These are phyloP conservation scores for cattle (Bos taurus) DNA, from an alignment of 2,113 vertebrate species.

Conservation along the genomic window DNA sequence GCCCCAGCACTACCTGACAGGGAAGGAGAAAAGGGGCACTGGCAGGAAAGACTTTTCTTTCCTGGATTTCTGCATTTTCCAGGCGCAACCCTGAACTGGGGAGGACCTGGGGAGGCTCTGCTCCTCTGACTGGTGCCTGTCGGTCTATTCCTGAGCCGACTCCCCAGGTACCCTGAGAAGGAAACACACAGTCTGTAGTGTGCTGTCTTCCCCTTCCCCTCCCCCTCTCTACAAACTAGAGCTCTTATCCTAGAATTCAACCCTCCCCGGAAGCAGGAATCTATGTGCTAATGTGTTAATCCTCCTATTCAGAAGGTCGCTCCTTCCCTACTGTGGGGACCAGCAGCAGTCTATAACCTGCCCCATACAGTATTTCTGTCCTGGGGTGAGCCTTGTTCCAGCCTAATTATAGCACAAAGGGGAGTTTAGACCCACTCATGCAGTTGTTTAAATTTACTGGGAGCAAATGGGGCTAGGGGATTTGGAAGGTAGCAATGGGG, in stretches of 20 bases:
- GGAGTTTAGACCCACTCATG: slow-evolving; percentile 65
- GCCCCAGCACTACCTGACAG: not conserved
- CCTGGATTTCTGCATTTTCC: not conserved
- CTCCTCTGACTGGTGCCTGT: not conserved
- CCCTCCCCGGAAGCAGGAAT: slow-evolving; percentile 68
- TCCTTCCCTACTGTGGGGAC: slow-evolving; percentile 71
- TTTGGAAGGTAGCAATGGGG: slow-evolving; percentile 33
- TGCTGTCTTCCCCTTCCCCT: not conserved
- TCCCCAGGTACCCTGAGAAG: not conserved
- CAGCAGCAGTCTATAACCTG: slow-evolving; percentile 54
- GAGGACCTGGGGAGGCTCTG: not conserved
- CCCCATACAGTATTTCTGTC: slow-evolving; percentile 68
- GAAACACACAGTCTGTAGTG: slow-evolving; percentile 13
- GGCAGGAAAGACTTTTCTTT: not conserved
- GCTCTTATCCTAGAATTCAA: slow-evolving; percentile 58
- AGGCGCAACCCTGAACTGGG: not conserved
- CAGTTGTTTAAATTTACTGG: slow-evolving; percentile 65
- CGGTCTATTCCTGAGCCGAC: not conserved
- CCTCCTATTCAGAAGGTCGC: slow-evolving; percentile 69
- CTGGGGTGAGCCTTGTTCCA: slow-evolving; percentile 69
- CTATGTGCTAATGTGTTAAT: slow-evolving; percentile 76
- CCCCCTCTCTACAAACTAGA: not conserved
- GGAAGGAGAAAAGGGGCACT: not conserved
- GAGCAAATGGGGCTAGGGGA: slow-evolving; percentile 47
- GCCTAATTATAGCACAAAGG: slow-evolving; percentile 74